Evolutionary conservation across 2,113 vertebrate genomes (phyloP).

Genomic region (Forbesichthys agassizii): DNA sequence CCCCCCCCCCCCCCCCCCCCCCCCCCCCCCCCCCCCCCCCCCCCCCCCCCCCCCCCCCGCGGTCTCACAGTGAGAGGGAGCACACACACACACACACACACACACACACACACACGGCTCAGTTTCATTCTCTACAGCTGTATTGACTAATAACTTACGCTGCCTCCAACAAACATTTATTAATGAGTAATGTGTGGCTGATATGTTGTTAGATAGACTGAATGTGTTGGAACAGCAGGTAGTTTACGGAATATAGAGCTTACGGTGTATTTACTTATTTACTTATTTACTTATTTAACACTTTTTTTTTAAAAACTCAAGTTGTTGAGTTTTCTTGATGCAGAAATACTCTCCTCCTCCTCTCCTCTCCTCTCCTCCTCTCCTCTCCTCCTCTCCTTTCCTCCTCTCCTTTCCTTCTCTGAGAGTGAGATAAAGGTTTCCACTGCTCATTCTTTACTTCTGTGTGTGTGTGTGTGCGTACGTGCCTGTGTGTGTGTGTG

Average conservation of each 20-base stretch:
- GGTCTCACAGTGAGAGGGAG: constrained; percentile 54
- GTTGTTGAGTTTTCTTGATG: not conserved
- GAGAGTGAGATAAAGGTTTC: too few species aligned
- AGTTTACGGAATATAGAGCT: too few species aligned
- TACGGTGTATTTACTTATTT: too few species aligned
- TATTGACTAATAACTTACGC: constrained; percentile 14
- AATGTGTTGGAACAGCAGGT: too few species aligned
- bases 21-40: not conserved
- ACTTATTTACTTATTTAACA: too few species aligned
- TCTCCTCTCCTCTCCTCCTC: not conserved
- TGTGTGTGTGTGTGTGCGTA: too few species aligned
- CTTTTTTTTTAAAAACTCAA: too few species aligned
- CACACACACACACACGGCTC: not conserved
- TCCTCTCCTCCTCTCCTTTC: not conserved
- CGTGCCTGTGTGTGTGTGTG: too few species aligned
- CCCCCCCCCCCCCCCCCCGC: constrained; percentile 8
- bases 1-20: not conserved
- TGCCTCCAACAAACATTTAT: not conserved
- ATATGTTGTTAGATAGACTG: constrained; percentile 55
- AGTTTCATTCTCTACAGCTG: too few species aligned
- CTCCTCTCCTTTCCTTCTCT: not conserved
- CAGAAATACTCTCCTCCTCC: constrained; percentile 1
- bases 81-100: not conserved
- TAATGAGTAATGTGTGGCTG: constrained; percentile 31
- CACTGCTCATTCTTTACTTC: too few species aligned